phyloP scores from a whole-genome alignment of 2,797 vertebrate species.

The Bryconaethiops microstoma region DNA sequence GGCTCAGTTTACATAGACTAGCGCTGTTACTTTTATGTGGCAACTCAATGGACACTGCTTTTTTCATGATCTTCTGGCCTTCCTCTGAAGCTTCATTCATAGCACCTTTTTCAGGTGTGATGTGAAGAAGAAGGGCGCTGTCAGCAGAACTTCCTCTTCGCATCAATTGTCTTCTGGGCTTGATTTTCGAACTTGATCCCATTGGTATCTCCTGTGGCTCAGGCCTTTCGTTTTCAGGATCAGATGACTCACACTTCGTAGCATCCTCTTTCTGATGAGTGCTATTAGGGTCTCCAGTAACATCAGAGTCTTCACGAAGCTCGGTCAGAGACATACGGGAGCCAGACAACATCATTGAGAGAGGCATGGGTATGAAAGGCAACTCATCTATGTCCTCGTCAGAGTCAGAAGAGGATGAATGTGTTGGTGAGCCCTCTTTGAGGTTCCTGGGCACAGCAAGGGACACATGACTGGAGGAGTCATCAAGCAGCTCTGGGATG shows the following conservation, averaged over 20 bases:
- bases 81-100: slow-evolving; percentile 59
- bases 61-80: slow-evolving; percentile 79
- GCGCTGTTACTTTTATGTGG: slow-evolving; percentile 83
- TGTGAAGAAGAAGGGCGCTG: slow-evolving; percentile 85
- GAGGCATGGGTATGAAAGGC: slow-evolving; percentile 90
- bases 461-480: slow-evolving; percentile 86
- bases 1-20: slow-evolving; percentile 79
- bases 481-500: slow-evolving; percentile 90
- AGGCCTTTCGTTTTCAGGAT: slow-evolving; percentile 57
- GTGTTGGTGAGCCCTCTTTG: slow-evolving; percentile 82
- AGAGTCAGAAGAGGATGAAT: slow-evolving; percentile 92
- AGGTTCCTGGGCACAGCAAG: slow-evolving; percentile 87
- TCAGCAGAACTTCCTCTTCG: slow-evolving; percentile 92
- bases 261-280: not conserved
- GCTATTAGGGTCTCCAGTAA: slow-evolving; percentile 3
- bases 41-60: slow-evolving; percentile 83
- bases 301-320: slow-evolving; percentile 87
- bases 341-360: slow-evolving; percentile 89
- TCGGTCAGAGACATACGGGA: slow-evolving; percentile 93
- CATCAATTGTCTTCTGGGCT: slow-evolving; percentile 79
- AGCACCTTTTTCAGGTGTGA: slow-evolving; percentile 67
- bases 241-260: slow-evolving; percentile 25
- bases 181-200: slow-evolving; percentile 82
- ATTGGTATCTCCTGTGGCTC: slow-evolving; percentile 71
- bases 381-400: slow-evolving; percentile 93